Evolutionary conservation across 2,888 invertebrate species (phyloP).

Genomic region (Agrilus biguttatus): DNA sequence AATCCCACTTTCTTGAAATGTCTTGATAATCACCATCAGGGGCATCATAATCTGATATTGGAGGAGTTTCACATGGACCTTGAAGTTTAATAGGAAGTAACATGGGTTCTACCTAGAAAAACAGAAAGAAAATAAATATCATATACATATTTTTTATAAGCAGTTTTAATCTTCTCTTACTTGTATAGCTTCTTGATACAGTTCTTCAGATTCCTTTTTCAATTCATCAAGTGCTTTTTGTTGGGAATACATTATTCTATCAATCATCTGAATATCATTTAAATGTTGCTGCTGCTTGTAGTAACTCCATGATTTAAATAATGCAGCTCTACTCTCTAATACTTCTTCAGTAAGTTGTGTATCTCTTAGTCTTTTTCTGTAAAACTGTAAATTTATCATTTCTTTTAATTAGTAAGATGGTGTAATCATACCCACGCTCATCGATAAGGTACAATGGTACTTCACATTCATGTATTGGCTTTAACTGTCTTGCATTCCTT

Average conservation of each 20-base stretch:
- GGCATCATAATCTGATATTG: slow-evolving; percentile 61
- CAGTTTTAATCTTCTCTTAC: slow-evolving; percentile 35
- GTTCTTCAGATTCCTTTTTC: slow-evolving; percentile 63
- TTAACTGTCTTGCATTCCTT: slow-evolving; percentile 67
- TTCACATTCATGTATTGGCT: slow-evolving; percentile 82
- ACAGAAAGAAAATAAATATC: slow-evolving; percentile 4
- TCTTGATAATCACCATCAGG: slow-evolving; percentile 88
- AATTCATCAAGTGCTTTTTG: slow-evolving; percentile 67
- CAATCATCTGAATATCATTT: slow-evolving; percentile 51
- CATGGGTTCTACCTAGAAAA: slow-evolving; percentile 51
- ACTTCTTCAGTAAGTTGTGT: slow-evolving; percentile 39
- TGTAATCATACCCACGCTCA: slow-evolving; percentile 41
- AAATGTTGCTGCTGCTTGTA: slow-evolving; percentile 53
- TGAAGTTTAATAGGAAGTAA: slow-evolving; percentile 51
- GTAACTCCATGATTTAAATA: slow-evolving; percentile 63
- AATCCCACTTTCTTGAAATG: slow-evolving; percentile 65
- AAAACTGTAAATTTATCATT: slow-evolving; percentile 11
- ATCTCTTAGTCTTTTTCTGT: slow-evolving; percentile 39
- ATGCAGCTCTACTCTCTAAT: slow-evolving; percentile 44
- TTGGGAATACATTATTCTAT: slow-evolving; percentile 54
- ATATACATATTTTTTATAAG: slow-evolving; percentile 1
- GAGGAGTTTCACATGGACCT: slow-evolving; percentile 74
- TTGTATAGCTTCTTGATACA: slow-evolving; percentile 77
- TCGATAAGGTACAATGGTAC: slow-evolving; percentile 51
- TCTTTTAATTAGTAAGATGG: background rate